Evolutionary conservation across 1,140 invertebrate species (phyloP).

Genomic region (Octopus sinensis): DNA sequence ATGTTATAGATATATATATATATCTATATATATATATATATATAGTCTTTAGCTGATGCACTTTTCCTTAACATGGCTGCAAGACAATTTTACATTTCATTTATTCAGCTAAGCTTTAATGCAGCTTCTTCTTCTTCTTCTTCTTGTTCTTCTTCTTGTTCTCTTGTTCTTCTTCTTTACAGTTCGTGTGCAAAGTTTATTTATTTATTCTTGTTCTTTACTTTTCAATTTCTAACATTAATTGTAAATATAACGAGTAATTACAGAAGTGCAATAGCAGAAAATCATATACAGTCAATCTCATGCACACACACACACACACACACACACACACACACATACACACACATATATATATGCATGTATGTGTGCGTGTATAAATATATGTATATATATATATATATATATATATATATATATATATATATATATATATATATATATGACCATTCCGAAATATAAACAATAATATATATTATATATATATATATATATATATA

Average conservation of each 20-base stretch:
- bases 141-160: not conserved
- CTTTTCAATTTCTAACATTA: no score
- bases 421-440: not conserved
- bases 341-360: not conserved
- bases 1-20: no score
- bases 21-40: no score
- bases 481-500: conserved; percentile 5
- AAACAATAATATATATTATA: not conserved
- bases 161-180: not conserved
- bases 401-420: not conserved
- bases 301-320: not conserved
- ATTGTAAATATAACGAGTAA: no score
- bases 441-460: not conserved
- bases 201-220: no score
- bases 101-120: no score
- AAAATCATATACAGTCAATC: no score
- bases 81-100: no score
- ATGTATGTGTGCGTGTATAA: not conserved
- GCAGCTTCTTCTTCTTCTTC: not conserved
- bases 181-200: not conserved
- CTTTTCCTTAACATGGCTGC: no score
- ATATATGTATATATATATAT: not conserved
- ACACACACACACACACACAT: not conserved
- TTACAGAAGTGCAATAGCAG: no score
- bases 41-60: no score